Conservation (phyloP, 2,888 invertebrate genomes). For the Pseudococcus longispinus region DNA sequence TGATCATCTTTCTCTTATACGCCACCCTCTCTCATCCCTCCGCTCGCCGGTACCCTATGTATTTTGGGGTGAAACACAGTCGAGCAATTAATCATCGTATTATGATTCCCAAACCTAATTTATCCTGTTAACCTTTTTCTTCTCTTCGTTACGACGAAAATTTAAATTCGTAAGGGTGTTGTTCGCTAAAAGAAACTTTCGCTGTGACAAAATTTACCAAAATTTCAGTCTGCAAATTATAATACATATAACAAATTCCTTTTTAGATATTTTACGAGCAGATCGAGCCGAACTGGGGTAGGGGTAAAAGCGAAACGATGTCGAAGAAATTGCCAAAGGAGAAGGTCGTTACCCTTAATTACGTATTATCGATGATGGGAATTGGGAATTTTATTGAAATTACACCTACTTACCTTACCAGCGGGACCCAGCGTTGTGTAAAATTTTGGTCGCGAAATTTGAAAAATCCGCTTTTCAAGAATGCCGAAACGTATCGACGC, state of each 20-base stretch:
- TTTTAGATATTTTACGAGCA: background rate
- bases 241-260: background rate
- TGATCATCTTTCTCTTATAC: background rate
- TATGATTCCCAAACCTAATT: conserved; percentile 37
- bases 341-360: background rate
- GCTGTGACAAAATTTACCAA: background rate
- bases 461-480: background rate
- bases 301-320: background rate
- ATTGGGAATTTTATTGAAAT: conserved; percentile 1
- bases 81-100: conserved; percentile 36
- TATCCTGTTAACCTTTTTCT: background rate
- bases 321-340: background rate
- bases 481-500: background rate
- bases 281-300: background rate
- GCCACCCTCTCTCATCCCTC: background rate
- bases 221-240: background rate
- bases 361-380: background rate
- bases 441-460: background rate
- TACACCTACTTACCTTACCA: background rate
- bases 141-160: background rate
- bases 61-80: background rate
- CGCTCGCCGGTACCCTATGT: background rate
- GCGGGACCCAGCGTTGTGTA: background rate
- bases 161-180: background rate
- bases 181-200: background rate